A percentile compares a stretch with the other conserved stretches of the same genome.
Conservation (phyloP, 2,113 vertebrate genomes). For the Pithys albifrons region DNA sequence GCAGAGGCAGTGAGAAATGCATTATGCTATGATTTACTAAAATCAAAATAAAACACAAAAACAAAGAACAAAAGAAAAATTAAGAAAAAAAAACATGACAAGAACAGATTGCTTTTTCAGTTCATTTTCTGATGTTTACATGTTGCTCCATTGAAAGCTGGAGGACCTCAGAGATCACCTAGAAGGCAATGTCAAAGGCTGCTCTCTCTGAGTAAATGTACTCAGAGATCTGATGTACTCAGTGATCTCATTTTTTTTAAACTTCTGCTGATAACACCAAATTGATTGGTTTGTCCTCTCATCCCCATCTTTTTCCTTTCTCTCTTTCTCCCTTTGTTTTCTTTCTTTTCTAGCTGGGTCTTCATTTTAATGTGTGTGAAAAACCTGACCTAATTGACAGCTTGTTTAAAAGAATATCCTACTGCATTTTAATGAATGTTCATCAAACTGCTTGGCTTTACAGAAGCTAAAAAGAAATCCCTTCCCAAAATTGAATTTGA, state of each 20-base stretch:
- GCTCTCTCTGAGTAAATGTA: slow-evolving; percentile 80
- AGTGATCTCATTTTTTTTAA: slow-evolving; percentile 67
- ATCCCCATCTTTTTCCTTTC: slow-evolving; percentile 69
- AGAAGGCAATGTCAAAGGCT: slow-evolving; percentile 80
- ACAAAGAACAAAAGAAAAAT: slow-evolving; percentile 5
- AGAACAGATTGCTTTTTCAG: slow-evolving; percentile 76
- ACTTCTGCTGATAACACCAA: slow-evolving; percentile 70
- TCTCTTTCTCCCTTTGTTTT: slow-evolving; percentile 41
- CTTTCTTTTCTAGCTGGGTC: slow-evolving; percentile 66
- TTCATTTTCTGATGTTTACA: slow-evolving; percentile 81
- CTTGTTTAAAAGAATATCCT: slow-evolving; percentile 23
- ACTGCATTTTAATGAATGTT: slow-evolving; percentile 10
- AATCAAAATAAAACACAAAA: background rate
- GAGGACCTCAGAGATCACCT: slow-evolving; percentile 81
- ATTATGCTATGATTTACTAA: slow-evolving; percentile 57
- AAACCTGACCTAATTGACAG: slow-evolving; percentile 39
- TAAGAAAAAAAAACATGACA: background rate
- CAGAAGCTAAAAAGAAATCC: background rate
- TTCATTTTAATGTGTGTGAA: slow-evolving; percentile 66
- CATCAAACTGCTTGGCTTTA: slow-evolving; percentile 29
- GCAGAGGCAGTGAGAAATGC: slow-evolving; percentile 76
- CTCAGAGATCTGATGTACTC: background rate
- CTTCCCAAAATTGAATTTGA: slow-evolving; percentile 37
- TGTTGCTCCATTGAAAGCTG: slow-evolving; percentile 81
- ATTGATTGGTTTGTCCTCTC: slow-evolving; percentile 74